Percentiles rank a stretch among this genome's conserved stretches.
phyloP scores from a whole-genome alignment of 2,888 invertebrate genomes.

The Cheilosia impressa region DNA sequence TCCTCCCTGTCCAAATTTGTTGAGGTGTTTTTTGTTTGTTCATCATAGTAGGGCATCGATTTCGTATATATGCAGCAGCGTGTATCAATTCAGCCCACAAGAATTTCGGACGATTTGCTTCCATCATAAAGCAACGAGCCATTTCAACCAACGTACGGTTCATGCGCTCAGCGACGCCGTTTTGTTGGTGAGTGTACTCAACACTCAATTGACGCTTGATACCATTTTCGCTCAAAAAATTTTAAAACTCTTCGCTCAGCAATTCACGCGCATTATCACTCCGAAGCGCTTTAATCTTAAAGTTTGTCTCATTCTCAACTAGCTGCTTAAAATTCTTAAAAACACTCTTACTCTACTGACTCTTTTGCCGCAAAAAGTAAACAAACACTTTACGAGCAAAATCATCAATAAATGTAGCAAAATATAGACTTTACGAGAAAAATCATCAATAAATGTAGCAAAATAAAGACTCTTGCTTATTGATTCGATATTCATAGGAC shows the following conservation, averaged over 20 bases:
- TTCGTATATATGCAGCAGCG: conserved; percentile 50
- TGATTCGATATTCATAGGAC: conserved; percentile 63
- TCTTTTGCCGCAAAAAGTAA: conserved; percentile 12
- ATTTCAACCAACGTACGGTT: conserved; percentile 68
- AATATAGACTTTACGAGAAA: conserved; percentile 62
- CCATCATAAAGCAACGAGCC: conserved; percentile 76
- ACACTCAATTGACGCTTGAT: conserved; percentile 42
- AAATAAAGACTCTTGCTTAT: conserved; percentile 61
- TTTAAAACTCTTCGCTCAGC: conserved; percentile 25
- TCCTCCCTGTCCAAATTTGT: conserved; percentile 51
- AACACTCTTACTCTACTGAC: background rate
- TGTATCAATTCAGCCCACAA: conserved; percentile 67
- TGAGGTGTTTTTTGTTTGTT: conserved; percentile 50
- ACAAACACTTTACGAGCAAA: conserved; percentile 19
- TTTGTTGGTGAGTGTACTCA: conserved; percentile 52
- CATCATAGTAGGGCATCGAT: conserved; percentile 47
- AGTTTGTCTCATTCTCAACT: conserved; percentile 16
- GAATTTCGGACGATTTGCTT: conserved; percentile 73
- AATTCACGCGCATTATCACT: conserved; percentile 36
- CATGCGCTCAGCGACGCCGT: conserved; percentile 48
- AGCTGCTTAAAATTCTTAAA: too few species aligned
- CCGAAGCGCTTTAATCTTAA: conserved; percentile 34
- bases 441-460: conserved; percentile 58
- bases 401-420: conserved; percentile 63
- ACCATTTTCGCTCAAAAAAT: conserved; percentile 30